Evolutionary conservation across 1,140 invertebrate genomes (phyloP), one percentile per base, ranked within the genome.

Genomic region (Drosophila seguyi): DNA sequence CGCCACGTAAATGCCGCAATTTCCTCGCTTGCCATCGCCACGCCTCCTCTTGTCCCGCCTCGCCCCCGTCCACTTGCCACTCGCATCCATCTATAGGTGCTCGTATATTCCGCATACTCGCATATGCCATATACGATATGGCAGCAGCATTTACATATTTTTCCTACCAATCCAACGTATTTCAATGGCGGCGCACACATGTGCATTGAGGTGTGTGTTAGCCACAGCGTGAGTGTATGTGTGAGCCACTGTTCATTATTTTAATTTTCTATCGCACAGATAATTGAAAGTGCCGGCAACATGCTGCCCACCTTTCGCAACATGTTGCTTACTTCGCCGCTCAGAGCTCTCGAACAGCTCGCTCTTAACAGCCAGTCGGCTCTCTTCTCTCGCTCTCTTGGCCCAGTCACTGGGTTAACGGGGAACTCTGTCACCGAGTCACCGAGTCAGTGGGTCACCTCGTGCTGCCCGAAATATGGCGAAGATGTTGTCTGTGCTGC

Each of bases 251-350:
- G 76, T 88, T 80, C 85, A 87, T 87, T 87, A 88, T 80, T 88
- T 87, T 88, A 87, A 87, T 87, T 83, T 88, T 74, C 67, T 74
- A 84, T 74, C 58, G 77, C 71, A 71, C 20, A 79, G 65, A 79
- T 81, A 81, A 88, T 84, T 88, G 80, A 83, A 87, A 57, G 59
- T 41, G 53, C 34, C 68, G 8, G 65, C 84, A 82, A 82, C 82
- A 86, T 86, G 78, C 75, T 62, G 79, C 71, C 4, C 3, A 29
- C 14, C 10, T 29, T 42, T 31, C 1, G 27, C 48, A 50, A 50
- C 48, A 50, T 50, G 27, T 31, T 50, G 48, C 48, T 2, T 2
- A 10, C n/a, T 38, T 42, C 47, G n/a, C 41, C 1, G 7, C 13
- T n/a, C 11, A 7, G 16, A 3, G 27, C 59, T 39, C 48, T 31